A percentile compares a stretch with the other conserved stretches of the same genome.
Evolutionary conservation across 2,113 vertebrate genomes (phyloP).

Genomic region (Crotalus tigris): DNA sequence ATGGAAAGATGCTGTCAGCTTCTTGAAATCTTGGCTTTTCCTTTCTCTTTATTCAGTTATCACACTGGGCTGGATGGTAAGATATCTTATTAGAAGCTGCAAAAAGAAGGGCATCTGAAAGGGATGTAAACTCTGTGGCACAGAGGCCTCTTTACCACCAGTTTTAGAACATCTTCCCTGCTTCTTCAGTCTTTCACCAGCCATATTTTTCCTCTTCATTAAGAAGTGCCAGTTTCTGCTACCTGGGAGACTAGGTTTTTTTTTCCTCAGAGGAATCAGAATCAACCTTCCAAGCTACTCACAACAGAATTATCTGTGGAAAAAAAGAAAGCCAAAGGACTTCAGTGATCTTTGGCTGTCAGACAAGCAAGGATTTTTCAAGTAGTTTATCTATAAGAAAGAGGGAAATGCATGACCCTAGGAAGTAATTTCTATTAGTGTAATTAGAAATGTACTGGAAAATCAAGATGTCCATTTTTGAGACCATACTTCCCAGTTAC

Average conservation of each 20-base stretch:
- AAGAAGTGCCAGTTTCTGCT: neutral
- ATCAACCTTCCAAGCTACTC: neutral
- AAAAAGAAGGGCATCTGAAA: neutral
- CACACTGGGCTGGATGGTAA: neutral
- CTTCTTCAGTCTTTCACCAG: neutral
- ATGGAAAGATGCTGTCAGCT: neutral
- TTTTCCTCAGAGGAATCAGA: neutral
- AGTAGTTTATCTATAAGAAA: neutral
- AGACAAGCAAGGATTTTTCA: conserved; percentile 19
- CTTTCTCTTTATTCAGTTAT: neutral
- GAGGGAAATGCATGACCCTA: neutral
- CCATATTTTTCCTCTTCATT: conserved; percentile 5
- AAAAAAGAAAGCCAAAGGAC: conserved; percentile 8
- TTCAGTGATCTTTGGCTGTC: conserved; percentile 26
- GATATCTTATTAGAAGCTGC: neutral
- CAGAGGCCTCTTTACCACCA: neutral
- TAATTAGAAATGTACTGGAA: neutral
- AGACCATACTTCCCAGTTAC: neutral
- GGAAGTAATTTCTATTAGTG: neutral
- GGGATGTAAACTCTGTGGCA: rapidly evolving
- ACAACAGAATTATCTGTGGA: neutral
- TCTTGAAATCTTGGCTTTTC: rapidly evolving
- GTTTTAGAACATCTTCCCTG: conserved; percentile 1
- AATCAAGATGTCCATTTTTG: neutral
- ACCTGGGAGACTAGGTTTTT: conserved; percentile 5